Base-by-base conservation (phyloP, 2,888 invertebrate genomes). In the Mimas tiliae region DNA sequence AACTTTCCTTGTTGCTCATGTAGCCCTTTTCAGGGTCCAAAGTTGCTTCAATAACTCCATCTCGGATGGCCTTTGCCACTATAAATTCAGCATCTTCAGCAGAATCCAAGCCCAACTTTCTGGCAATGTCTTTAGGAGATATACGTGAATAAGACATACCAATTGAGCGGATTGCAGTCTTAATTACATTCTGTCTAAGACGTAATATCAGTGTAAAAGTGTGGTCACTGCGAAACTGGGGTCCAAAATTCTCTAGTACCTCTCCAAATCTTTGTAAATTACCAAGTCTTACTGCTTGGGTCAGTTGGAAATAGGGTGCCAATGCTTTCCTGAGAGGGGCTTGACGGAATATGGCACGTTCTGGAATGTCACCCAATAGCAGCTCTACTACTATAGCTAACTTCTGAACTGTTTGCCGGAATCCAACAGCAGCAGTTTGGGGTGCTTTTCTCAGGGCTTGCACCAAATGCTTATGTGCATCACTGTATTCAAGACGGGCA, bases 1-100 rank as follows among this genome's bases (percentile, higher is more conserved):
- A 97, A 72, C 98, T 98, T 87, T 99, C 99, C 87, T 98, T 99
- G 85, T 99, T 99, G 74, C 99, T 96, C 97, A 99, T 98, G 83
- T 97, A 99, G 12, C 98, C 98, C 80, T 97, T 97, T 86, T 98
- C 98, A 27, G 99, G 99, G 89, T 99, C 98, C 71, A 99, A 95
- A 0, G 97, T 98, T 0, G 99, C 99, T 89, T 99, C 99, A 84
- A 99, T 99, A 1, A 99, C 99, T 65, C 99, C 99, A 94, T 99
- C 99, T 62, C 99, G 95, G 72, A 99, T 99, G 1, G 98, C 98
- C 94, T 99, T 99, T 0, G 99, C 98, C 0, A 99, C 99, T 86
- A 99, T 99, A 83, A 99, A 99, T 87, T 99, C 99, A 0, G 99
- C 99, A 95, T 99, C 99, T 84, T 99, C 98, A 1, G 98, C 97